These are phyloP conservation scores for Engraulis encrasicolus DNA, from an alignment of 2,113 vertebrate species.

Conservation along the genomic window DNA sequence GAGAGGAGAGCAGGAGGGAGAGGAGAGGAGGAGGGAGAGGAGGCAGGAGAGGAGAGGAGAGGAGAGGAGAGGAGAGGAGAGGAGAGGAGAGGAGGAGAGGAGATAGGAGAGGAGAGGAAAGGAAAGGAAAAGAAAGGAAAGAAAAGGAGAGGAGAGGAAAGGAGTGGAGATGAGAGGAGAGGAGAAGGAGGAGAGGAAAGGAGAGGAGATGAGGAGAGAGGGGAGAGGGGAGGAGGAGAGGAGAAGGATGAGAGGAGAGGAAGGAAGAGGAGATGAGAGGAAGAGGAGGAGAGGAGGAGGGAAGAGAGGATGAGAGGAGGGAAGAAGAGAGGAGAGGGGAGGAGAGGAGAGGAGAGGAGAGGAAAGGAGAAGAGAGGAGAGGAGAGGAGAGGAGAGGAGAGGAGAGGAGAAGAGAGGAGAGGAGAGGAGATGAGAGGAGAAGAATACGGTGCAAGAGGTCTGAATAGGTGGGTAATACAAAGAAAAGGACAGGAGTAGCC, in stretches of 20 bases:
- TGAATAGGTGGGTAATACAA: too few relatives aligned
- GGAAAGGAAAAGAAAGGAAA: not conserved
- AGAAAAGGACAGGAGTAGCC: not conserved
- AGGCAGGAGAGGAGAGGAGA: too few relatives aligned
- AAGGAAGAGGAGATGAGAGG: not conserved
- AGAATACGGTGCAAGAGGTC: too few relatives aligned
- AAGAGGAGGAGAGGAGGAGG: conserved; percentile 24
- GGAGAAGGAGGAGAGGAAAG: not conserved
- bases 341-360: not conserved
- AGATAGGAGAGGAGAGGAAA: too few relatives aligned
- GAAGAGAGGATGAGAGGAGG: not conserved
- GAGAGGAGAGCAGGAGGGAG: too few relatives aligned
- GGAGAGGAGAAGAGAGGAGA: not conserved
- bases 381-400: not conserved
- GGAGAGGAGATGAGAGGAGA: not conserved
- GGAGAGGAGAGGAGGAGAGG: too few relatives aligned
- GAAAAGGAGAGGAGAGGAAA: not conserved
- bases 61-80: too few relatives aligned
- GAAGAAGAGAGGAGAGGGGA: not conserved
- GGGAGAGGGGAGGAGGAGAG: too few relatives aligned
- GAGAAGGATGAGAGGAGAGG: too few relatives aligned
- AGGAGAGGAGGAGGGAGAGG: too few relatives aligned
- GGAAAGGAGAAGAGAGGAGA: not conserved
- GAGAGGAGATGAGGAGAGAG: not conserved
- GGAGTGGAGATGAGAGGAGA: not conserved